Evolutionary conservation across 2,888 invertebrate genomes (phyloP).

Genomic region (Chrysomela aeneicollis): DNA sequence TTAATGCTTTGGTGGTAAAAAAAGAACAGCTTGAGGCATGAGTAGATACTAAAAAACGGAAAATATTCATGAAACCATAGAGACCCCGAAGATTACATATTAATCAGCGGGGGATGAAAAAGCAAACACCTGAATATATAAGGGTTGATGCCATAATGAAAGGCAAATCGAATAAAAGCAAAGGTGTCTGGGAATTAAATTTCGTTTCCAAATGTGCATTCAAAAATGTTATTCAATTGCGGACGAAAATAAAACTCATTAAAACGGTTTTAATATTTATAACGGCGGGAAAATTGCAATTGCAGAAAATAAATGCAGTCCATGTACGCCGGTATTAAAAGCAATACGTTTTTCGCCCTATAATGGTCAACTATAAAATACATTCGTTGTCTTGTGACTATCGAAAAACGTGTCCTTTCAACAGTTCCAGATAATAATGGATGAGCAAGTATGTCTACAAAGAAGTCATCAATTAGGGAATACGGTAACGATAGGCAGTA

Average conservation of each 20-base stretch:
- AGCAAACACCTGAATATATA: slow-evolving; percentile 3
- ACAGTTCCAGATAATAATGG: no score
- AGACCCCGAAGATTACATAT: slow-evolving; percentile 12
- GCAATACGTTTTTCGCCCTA: slow-evolving; percentile 47
- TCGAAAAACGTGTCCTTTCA: not conserved
- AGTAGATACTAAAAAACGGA: no score
- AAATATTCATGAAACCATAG: not conserved
- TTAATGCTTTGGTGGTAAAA: no score
- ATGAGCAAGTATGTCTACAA: no score
- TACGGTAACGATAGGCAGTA: no score
- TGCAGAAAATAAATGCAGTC: slow-evolving; percentile 45
- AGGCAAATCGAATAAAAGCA: slow-evolving; percentile 12
- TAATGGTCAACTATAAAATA: slow-evolving; percentile 48
- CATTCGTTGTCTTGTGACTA: slow-evolving; percentile 30
- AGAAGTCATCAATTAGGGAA: no score
- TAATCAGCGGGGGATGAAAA: slow-evolving; percentile 15
- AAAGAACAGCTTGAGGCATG: no score
- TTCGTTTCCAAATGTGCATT: slow-evolving; percentile 21
- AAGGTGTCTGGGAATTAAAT: slow-evolving; percentile 15
- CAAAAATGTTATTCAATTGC: slow-evolving; percentile 26
- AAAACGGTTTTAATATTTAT: slow-evolving; percentile 45
- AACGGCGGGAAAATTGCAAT: slow-evolving; percentile 38
- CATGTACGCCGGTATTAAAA: slow-evolving; percentile 49
- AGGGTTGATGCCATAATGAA: slow-evolving; percentile 1
- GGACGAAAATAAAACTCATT: slow-evolving; percentile 44